Conservation (phyloP, 2,113 vertebrate genomes). For the Chaetodon trifascialis region DNA sequence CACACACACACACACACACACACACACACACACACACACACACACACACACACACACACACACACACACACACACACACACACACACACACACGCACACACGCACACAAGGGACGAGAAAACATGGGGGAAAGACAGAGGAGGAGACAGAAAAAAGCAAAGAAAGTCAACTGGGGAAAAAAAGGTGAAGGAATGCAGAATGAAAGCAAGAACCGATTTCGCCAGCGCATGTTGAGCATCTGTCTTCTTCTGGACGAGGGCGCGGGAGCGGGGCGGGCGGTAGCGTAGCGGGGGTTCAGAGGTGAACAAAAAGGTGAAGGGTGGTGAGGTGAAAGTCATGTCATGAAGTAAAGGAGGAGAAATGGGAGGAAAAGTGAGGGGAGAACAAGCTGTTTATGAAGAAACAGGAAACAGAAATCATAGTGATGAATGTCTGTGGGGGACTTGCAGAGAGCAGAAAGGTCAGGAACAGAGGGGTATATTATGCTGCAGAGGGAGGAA, state of each 20-base stretch:
- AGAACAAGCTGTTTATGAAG: neutral
- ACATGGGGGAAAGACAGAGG: neutral
- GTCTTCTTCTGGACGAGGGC: slow-evolving; percentile 25
- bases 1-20: neutral
- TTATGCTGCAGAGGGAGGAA: neutral
- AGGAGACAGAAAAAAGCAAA: neutral
- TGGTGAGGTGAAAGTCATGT: neutral
- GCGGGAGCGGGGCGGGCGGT: neutral
- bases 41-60: neutral
- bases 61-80: neutral
- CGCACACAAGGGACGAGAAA: neutral
- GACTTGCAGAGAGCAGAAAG: slow-evolving; percentile 17
- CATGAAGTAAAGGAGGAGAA: neutral
- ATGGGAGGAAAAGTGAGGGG: neutral
- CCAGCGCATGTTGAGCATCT: slow-evolving; percentile 47
- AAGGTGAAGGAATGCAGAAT: slow-evolving; percentile 28
- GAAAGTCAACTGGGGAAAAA: slow-evolving; percentile 14
- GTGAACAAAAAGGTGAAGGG: neutral
- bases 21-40: neutral
- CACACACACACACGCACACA: neutral
- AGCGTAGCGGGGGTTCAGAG: neutral
- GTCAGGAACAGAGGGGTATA: slow-evolving; percentile 2
- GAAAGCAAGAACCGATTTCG: slow-evolving; percentile 49
- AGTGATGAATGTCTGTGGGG: neutral
- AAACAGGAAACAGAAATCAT: neutral